These are phyloP conservation scores for Percina caprodes DNA, from an alignment of 2,113 vertebrate genomes.

Conservation along the genomic window DNA sequence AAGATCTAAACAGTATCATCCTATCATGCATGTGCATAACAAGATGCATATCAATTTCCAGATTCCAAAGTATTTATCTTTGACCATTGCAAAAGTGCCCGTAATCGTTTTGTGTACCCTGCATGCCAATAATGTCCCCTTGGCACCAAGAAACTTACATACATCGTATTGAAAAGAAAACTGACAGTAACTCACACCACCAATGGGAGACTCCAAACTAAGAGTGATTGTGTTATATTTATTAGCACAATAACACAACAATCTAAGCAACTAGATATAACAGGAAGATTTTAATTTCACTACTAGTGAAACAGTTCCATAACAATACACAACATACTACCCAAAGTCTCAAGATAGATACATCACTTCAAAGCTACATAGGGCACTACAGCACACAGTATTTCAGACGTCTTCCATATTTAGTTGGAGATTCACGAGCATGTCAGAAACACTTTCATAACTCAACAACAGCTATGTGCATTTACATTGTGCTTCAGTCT, in stretches of 20 bases:
- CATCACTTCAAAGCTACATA: constrained; percentile 48
- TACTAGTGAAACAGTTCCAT: constrained; percentile 37
- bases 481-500: constrained; percentile 69
- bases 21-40: not conserved
- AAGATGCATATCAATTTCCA: not conserved
- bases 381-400: constrained; percentile 39
- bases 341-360: constrained; percentile 49
- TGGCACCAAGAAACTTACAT: not conserved
- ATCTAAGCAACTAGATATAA: constrained; percentile 47
- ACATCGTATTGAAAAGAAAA: not conserved
- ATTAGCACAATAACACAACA: constrained; percentile 66
- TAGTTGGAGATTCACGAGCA: constrained; percentile 49
- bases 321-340: constrained; percentile 47
- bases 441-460: constrained; percentile 53
- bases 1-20: not conserved
- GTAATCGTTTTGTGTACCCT: not conserved
- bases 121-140: not conserved
- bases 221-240: constrained; percentile 55
- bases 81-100: not conserved
- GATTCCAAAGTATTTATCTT: not conserved
- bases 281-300: constrained; percentile 42
- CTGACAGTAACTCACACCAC: not conserved
- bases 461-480: constrained; percentile 62
- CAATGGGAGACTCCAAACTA: constrained; percentile 38
- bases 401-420: constrained; percentile 37